A percentile compares a stretch with the other conserved stretches of the same genome.
phyloP scores from a whole-genome alignment of 1,140 invertebrate genomes.

The Drosophila sproati region DNA sequence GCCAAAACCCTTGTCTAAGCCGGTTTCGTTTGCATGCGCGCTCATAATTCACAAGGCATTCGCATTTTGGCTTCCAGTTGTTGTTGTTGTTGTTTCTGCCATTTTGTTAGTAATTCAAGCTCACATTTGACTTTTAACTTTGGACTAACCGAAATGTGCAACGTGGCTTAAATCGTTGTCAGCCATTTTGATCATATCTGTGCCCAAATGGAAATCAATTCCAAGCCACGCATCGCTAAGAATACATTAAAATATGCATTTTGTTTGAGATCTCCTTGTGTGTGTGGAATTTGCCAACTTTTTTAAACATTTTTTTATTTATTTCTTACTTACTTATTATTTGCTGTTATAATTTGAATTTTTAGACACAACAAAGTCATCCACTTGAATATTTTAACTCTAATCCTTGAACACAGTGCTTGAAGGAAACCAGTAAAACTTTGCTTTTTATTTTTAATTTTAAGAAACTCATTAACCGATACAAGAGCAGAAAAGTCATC shows the following conservation, averaged over 20 bases:
- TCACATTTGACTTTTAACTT: conserved; percentile 82
- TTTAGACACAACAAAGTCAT: neutral
- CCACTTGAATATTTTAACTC: too few species aligned
- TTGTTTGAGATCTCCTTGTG: conserved; percentile 38
- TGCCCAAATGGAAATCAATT: conserved; percentile 52
- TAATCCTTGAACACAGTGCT: too few species aligned
- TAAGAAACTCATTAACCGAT: too few species aligned
- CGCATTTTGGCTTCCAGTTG: conserved; percentile 60
- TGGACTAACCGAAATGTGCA: conserved; percentile 72
- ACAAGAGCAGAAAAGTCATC: too few species aligned
- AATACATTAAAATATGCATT: conserved; percentile 12
- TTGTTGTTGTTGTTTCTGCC: conserved; percentile 18
- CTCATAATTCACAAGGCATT: conserved; percentile 79
- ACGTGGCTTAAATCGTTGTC: conserved; percentile 66
- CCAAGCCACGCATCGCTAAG: conserved; percentile 31
- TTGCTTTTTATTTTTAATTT: too few species aligned
- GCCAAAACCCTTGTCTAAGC: conserved; percentile 40
- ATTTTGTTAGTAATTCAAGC: conserved; percentile 70
- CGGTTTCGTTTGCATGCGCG: conserved; percentile 66
- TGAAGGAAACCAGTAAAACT: too few species aligned
- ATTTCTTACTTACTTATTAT: too few species aligned
- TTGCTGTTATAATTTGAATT: neutral
- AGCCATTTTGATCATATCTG: conserved; percentile 69
- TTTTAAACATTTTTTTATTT: neutral
- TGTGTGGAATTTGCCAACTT: conserved; percentile 25